A percentile compares a stretch with the other conserved stretches of the same genome.
These are phyloP conservation scores for Solen grandis DNA, from an alignment of 1,140 invertebrate species.

Conservation along the genomic window DNA sequence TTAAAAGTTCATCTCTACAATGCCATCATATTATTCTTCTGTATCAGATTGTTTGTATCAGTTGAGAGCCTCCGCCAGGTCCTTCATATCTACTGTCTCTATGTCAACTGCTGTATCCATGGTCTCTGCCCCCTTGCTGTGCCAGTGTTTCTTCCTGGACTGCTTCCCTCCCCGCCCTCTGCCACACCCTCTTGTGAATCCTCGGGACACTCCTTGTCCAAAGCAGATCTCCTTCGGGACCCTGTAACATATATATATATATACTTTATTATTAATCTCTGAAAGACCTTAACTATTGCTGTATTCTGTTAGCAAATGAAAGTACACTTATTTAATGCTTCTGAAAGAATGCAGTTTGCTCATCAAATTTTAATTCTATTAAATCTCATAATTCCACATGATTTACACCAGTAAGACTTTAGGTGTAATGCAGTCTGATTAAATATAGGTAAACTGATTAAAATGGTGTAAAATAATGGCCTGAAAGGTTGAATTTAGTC, in stretches of 20 bases:
- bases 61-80: conserved; percentile 23
- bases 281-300: no score
- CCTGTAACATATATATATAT: no score
- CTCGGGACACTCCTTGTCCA: conserved; percentile 38
- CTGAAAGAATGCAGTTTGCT: neutral
- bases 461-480: no score
- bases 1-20: no score
- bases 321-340: neutral
- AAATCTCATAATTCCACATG: neutral
- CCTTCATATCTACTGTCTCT: conserved; percentile 49
- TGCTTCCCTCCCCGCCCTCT: conserved; percentile 14
- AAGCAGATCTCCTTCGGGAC: conserved; percentile 46
- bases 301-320: neutral
- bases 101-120: conserved; percentile 41
- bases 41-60: neutral
- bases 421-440: neutral
- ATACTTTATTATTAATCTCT: no score
- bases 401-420: neutral
- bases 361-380: neutral
- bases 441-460: no score
- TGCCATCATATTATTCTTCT: no score
- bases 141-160: conserved; percentile 39
- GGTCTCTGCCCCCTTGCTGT: neutral
- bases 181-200: conserved; percentile 19
- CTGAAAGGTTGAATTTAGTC: no score